Conservation (phyloP, 2,113 vertebrate genomes). For the Nycticebus coucang region DNA sequence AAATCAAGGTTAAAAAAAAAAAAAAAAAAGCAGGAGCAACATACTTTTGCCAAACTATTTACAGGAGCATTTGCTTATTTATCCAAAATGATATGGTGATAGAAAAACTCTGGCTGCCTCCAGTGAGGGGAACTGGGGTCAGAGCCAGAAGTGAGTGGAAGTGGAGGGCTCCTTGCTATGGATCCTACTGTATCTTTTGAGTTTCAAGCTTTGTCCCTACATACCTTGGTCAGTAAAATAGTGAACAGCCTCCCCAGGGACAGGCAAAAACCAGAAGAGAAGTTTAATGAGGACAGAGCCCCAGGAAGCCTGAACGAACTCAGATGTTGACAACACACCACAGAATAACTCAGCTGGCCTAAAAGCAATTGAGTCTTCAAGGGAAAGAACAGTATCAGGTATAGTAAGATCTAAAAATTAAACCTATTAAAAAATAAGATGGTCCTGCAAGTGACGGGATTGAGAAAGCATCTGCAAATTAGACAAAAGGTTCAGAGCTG, state of each 20-base stretch:
- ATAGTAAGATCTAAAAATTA: background rate
- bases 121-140: accelerated
- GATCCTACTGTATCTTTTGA: background rate
- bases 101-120: background rate
- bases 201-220: background rate
- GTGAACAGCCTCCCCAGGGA: background rate
- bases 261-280: background rate
- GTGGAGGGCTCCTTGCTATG: background rate
- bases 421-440: background rate
- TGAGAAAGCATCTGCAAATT: background rate
- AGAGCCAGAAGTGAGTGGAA: accelerated
- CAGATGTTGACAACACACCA: background rate
- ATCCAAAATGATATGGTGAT: no score
- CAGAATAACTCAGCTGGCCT: accelerated
- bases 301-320: background rate
- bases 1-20: no score
- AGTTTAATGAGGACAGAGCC: background rate
- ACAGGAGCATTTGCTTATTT: accelerated
- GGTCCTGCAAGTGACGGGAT: accelerated
- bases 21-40: accelerated
- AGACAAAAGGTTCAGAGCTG: background rate
- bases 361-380: background rate
- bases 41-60: background rate
- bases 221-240: background rate
- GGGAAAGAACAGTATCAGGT: background rate